Evolutionary conservation across 1,140 invertebrate genomes (phyloP), one percentile per base, ranked within the genome.

Genomic region (Drosophila nebulosa): DNA sequence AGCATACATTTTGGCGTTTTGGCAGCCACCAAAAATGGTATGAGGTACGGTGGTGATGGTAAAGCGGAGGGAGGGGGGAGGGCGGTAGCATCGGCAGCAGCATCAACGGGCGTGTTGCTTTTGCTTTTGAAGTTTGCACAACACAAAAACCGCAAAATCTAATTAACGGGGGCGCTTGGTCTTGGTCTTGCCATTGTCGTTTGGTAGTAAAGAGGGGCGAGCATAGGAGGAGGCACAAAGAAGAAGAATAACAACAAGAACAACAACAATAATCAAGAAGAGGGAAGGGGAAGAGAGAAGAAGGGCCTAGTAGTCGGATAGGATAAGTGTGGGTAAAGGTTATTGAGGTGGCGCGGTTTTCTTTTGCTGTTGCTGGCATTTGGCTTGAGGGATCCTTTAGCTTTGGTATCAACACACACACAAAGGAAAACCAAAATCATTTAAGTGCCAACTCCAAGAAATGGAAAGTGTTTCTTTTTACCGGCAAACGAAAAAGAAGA

Each of bases 111-210:
- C 51, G 71, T 67, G 71, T 67, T 68, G 78, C 69, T 78, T 56
- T 85, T 86, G 83, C 81, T 86, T 86, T 86, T 86, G 81, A 86
- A 86, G 81, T 86, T 88, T 88, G 81, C 78, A 86, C 83, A 86
- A 81, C 81, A 86, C 83, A 86, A 86, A 86, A 86, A 86, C 81
- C 81, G 78, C 81, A 86, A 86, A 86, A 86, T 86, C 81, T 86
- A 86, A 86, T 86, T 86, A 86, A 86, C 81, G 81, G 79, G 39
- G 83, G 81, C 78, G 81, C 83, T 77, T 75, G 74, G 61, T 78
- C 73, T 86, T 77, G 65, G 68, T 74, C 65, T 79, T 85, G 76
- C 72, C 79, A 64, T 78, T 83, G 72, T 56, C 46, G 58, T 27
- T 42, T 12, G 9, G 12, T 10, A 10, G 10, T 12, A 4, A 32